A percentile compares a stretch with the other conserved stretches of the same genome.
Evolutionary conservation across 1,140 invertebrate genomes (phyloP).

Genomic region (Mamestra configurata): DNA sequence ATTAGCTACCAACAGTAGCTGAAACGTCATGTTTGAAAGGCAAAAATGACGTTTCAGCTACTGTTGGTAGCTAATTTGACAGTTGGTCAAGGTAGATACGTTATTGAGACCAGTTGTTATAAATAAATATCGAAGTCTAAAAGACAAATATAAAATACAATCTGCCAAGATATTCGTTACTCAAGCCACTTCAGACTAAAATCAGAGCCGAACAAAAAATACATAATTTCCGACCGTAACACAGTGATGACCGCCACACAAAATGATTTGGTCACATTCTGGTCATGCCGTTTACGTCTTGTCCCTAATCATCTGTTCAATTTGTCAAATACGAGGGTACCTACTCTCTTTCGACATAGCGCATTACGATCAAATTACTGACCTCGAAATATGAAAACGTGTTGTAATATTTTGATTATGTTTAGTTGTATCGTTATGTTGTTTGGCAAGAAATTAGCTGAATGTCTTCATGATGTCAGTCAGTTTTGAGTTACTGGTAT

Average conservation of each 20-base stretch:
- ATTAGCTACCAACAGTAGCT: too few relatives aligned
- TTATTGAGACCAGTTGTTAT: too few relatives aligned
- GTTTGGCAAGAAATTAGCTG: background rate
- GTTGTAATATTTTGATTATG: slow-evolving; percentile 22
- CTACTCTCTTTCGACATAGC: slow-evolving; percentile 51
- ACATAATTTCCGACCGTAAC: slow-evolving; percentile 45
- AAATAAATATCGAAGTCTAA: too few relatives aligned
- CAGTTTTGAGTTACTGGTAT: background rate
- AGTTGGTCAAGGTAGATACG: too few relatives aligned
- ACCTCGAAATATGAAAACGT: slow-evolving; percentile 42
- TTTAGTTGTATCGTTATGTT: background rate
- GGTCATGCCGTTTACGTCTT: slow-evolving; percentile 78
- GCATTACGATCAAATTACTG: slow-evolving; percentile 48
- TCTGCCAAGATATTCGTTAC: background rate
- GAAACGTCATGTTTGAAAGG: too few relatives aligned
- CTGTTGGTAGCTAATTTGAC: too few relatives aligned
- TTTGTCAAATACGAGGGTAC: slow-evolving; percentile 62
- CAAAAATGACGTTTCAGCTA: too few relatives aligned
- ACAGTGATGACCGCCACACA: slow-evolving; percentile 74
- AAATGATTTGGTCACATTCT: slow-evolving; percentile 82
- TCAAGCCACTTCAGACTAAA: background rate
- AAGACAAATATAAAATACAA: background rate
- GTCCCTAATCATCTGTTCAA: slow-evolving; percentile 74
- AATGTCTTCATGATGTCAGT: background rate
- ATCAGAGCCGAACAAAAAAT: slow-evolving; percentile 14